Conservation (phyloP, 37 sponge, comb jelly and placozoan species). For the Ianthella basta region DNA sequence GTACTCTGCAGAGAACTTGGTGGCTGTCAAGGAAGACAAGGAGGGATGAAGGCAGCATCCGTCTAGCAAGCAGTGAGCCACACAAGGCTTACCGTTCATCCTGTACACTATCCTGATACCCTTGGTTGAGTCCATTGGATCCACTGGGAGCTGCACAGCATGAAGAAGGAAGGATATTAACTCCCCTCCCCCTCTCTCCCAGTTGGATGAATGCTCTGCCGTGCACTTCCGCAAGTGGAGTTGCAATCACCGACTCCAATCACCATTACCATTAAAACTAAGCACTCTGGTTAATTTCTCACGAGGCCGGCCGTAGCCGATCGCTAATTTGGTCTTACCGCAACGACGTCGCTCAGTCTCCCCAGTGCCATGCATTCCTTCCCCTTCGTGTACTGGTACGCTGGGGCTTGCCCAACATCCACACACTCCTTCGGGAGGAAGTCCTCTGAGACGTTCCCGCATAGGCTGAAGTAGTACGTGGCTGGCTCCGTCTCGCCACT, state of each 20-base stretch:
- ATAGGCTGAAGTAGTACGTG: conserved; percentile 40
- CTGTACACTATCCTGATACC: conserved; percentile 72
- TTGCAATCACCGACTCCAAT: not conserved
- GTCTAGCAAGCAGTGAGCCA: too few relatives aligned
- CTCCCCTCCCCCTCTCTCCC: too few relatives aligned
- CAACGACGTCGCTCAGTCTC: conserved; percentile 28
- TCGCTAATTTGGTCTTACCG: too few relatives aligned
- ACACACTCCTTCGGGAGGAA: conserved; percentile 38
- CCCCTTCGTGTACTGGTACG: conserved; percentile 35
- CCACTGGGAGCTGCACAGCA: conserved; percentile 65
- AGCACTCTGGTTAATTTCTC: too few relatives aligned
- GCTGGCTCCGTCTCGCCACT: not conserved
- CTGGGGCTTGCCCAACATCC: not conserved
- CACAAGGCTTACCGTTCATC: conserved; percentile 53
- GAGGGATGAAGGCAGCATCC: too few relatives aligned
- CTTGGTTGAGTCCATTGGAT: conserved; percentile 43
- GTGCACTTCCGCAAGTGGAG: not conserved
- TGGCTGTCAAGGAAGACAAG: not conserved
- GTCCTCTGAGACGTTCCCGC: conserved; percentile 31
- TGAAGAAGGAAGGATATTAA: not conserved
- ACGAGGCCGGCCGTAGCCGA: too few relatives aligned
- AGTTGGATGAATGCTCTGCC: not conserved
- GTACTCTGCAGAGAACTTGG: not conserved
- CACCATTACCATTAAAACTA: not conserved
- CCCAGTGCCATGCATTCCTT: conserved; percentile 35